Conservation (phyloP, 2,797 vertebrate genomes). For the Spinus olivaceus region DNA sequence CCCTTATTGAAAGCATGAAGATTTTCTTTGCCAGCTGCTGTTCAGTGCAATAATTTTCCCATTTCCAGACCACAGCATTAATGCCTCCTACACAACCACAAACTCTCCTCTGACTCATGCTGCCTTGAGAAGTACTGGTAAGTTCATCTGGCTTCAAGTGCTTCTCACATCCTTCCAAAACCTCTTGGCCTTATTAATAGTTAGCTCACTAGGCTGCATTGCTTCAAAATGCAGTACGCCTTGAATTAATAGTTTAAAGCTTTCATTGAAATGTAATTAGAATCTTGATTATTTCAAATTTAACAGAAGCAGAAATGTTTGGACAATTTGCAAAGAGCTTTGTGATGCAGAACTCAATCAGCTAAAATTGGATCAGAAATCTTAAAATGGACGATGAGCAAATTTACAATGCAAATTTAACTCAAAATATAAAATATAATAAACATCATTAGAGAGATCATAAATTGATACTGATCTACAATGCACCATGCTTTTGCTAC, state of each 20-base stretch:
- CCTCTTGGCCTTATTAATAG: neutral
- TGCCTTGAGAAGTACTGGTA: neutral
- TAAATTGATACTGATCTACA: neutral
- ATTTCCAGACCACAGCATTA: neutral
- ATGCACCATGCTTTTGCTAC: neutral
- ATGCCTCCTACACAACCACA: neutral
- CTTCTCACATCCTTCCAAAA: neutral
- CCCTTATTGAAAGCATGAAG: neutral
- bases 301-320: neutral
- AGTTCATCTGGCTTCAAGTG: neutral
- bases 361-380: neutral
- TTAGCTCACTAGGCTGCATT: neutral
- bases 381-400: rapidly evolving
- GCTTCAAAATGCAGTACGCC: neutral
- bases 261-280: neutral
- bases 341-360: neutral
- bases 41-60: neutral
- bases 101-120: neutral
- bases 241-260: neutral
- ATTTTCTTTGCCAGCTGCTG: neutral
- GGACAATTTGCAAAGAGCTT: neutral
- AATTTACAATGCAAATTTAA: neutral
- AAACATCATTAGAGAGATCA: neutral
- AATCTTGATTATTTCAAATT: neutral
- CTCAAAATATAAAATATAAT: neutral